phyloP scores from a whole-genome alignment of 2,888 invertebrate species.

The Acleris laterana region DNA sequence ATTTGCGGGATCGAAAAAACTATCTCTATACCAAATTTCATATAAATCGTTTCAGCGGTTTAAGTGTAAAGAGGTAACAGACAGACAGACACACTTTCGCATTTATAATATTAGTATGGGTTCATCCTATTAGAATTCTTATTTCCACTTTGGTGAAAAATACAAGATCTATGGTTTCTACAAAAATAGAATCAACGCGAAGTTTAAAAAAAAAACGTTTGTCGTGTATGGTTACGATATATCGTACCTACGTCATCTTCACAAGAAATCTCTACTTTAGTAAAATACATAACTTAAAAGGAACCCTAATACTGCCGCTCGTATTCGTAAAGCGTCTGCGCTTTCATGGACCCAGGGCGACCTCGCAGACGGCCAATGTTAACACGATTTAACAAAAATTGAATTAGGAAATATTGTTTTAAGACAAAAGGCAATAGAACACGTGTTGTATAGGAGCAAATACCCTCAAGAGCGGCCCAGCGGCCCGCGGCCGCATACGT shows the following conservation, averaged over 20 bases:
- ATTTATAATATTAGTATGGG: too few relatives aligned
- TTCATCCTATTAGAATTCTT: too few relatives aligned
- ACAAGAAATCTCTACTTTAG: background rate
- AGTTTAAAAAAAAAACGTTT: too few relatives aligned
- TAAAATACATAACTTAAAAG: background rate
- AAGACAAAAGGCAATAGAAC: constrained; percentile 48
- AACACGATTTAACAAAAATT: constrained; percentile 40
- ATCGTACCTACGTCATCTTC: background rate
- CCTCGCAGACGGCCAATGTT: constrained; percentile 31
- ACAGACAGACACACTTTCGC: too few relatives aligned
- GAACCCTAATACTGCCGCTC: constrained; percentile 17
- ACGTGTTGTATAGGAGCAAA: constrained; percentile 48
- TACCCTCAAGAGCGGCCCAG: constrained; percentile 44
- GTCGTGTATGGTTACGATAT: too few relatives aligned
- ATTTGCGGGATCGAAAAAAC: too few relatives aligned
- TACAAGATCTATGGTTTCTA: too few relatives aligned
- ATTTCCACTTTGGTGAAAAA: too few relatives aligned
- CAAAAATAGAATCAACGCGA: too few relatives aligned
- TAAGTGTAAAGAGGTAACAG: too few relatives aligned
- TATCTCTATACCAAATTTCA: too few relatives aligned
- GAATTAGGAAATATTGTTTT: constrained; percentile 49
- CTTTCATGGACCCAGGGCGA: constrained; percentile 20
- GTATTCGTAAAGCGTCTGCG: constrained; percentile 27
- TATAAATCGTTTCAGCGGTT: too few relatives aligned
- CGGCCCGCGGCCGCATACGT: constrained; percentile 50